These are phyloP conservation scores for Idaea dimidiata DNA, from an alignment of 2,888 invertebrate genomes.

Conservation along the genomic window DNA sequence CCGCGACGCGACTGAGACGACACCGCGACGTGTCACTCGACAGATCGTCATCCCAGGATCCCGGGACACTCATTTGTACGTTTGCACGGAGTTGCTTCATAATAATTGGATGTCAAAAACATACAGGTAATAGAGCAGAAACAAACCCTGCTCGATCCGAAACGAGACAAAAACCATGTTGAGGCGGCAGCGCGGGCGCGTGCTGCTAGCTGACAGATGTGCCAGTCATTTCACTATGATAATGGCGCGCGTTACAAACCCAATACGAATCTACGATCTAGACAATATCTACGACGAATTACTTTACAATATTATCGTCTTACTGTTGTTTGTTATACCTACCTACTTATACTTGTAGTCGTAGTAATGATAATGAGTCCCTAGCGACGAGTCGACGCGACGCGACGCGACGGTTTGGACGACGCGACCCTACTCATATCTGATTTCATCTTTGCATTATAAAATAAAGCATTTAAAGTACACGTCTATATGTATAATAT, in stretches of 20 bases:
- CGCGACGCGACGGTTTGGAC: no score
- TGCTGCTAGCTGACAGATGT: constrained; percentile 63
- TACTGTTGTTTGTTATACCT: constrained; percentile 44
- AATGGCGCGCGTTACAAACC: constrained; percentile 71
- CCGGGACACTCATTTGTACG: no score
- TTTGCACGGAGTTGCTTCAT: not conserved
- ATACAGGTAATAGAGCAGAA: constrained; percentile 24
- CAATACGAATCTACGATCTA: constrained; percentile 65
- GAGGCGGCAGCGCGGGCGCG: constrained; percentile 60
- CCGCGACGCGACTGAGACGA: no score
- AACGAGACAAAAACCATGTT: constrained; percentile 50
- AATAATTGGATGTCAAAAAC: not conserved
- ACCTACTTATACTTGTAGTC: not conserved
- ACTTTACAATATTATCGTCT: constrained; percentile 70
- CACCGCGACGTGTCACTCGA: no score
- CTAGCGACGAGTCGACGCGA: no score
- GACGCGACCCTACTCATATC: no score
- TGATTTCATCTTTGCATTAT: no score
- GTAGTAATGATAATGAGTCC: no score
- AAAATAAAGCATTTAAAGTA: no score
- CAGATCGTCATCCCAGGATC: no score
- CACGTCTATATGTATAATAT: no score
- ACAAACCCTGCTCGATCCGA: constrained; percentile 31
- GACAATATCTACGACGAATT: constrained; percentile 70
- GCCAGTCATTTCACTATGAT: constrained; percentile 72